Evolutionary conservation across 2,797 vertebrate species (phyloP), one percentile per base, ranked within the genome.

Genomic region (Agapornis canus): DNA sequence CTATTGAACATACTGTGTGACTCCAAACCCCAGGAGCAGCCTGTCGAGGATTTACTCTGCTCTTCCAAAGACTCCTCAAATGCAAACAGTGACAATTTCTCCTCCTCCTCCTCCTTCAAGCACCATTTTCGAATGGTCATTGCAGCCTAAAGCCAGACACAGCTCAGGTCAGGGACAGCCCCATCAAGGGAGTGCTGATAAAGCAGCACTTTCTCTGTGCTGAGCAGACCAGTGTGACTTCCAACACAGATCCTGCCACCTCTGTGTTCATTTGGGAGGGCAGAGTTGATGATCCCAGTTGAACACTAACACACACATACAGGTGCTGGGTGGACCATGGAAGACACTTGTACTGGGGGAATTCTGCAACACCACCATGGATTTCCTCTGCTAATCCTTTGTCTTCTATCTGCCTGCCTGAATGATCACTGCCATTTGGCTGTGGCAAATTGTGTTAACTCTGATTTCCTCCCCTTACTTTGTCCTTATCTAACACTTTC

Each of bases 291-390:
- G 29, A 4, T 37, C 43, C 42, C 63, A 32, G 43, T 1, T 16
- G 70, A 64, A 48, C 54, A 23, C 32, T 16, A 25, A n/a, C 32
- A 29, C 10, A 19, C 13, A 9, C 5, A 4, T 2, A 9, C 0
- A 0, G 27, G 25, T 9, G 35, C 12, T 31, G 20, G 39, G 61
- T 26, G 31, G 27, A 72, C 4, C 20, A 52, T 35, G 27, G 68
- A 12, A 69, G 76, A 63, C 32, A 18, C 6, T 19, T 70, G 12
- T 18, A 15, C 6, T 9, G n/a, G 48, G 40, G 11, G 45, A 49
- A 18, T 4, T 43, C 51, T 63, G 31, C 3, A 43, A 6, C 6
- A 22, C 0, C 37, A 18, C 35, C 39, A 3, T 5, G 2, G 13
- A 10, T 42, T n/a, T 63, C 9, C 43, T n/a, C n/a, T 16, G 14